Evolutionary conservation across 2,888 invertebrate genomes (phyloP).

Genomic region (Drosophila peninsularis): DNA sequence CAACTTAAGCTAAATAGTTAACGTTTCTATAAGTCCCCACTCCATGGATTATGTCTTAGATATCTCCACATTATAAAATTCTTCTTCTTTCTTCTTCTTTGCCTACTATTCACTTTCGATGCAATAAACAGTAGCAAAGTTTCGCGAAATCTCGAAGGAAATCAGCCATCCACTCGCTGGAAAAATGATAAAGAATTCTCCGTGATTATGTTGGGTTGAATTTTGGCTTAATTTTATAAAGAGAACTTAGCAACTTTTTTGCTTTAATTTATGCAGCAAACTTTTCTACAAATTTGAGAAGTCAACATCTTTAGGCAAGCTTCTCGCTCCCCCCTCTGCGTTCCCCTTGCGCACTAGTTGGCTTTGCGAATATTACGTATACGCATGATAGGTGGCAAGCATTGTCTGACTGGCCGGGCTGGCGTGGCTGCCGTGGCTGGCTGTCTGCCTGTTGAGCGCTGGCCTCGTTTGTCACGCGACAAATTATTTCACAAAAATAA

Average conservation of each 20-base stretch:
- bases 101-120: too few species aligned
- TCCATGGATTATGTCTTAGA: not conserved
- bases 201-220: slow-evolving; percentile 4
- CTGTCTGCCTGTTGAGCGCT: slow-evolving; percentile 66
- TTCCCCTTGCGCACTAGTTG: not conserved
- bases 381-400: slow-evolving; percentile 42
- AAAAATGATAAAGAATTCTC: slow-evolving; percentile 6
- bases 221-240: slow-evolving; percentile 25
- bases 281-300: slow-evolving; percentile 17
- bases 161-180: slow-evolving; percentile 1
- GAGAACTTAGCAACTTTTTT: slow-evolving; percentile 27
- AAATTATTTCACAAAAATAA: slow-evolving; percentile 73
- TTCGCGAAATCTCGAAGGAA: slow-evolving; percentile 7
- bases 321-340: not conserved
- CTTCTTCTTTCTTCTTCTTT: too few species aligned
- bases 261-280: slow-evolving; percentile 32
- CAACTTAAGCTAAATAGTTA: too few species aligned
- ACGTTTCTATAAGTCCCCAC: too few species aligned
- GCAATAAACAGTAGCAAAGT: not conserved
- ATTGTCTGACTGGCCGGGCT: slow-evolving; percentile 16
- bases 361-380: slow-evolving; percentile 45
- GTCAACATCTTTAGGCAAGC: slow-evolving; percentile 25
- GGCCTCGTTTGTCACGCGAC: slow-evolving; percentile 68
- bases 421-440: slow-evolving; percentile 23
- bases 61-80: not conserved